These are phyloP conservation scores for Corythornis vintsioides DNA, from an alignment of 2,113 vertebrate genomes.

Conservation along the genomic window DNA sequence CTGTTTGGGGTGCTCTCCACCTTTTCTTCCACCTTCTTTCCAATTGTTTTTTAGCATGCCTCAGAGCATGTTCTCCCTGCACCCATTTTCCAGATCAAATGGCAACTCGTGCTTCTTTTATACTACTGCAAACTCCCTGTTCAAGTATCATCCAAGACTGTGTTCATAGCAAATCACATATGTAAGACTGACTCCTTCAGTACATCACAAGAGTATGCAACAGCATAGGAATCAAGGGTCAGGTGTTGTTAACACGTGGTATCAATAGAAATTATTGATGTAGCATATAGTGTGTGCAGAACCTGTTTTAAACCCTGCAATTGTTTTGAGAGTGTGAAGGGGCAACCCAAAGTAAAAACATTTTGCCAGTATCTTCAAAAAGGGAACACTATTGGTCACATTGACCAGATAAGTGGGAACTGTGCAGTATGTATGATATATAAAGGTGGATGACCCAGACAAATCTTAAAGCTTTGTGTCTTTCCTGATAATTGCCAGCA, in stretches of 20 bases:
- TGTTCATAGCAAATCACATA: neutral
- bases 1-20: fast-evolving
- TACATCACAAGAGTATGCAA: neutral
- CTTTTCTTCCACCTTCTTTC: neutral
- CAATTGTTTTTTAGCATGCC: neutral
- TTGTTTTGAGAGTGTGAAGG: neutral
- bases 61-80: neutral
- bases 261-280: neutral
- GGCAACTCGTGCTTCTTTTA: neutral
- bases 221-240: neutral
- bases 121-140: neutral
- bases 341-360: neutral
- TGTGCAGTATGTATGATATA: too few relatives aligned
- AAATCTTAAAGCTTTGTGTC: neutral
- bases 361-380: neutral
- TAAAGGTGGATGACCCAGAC: neutral
- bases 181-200: neutral
- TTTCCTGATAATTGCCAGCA: neutral
- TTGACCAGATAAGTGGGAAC: neutral
- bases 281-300: neutral
- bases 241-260: neutral
- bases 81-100: neutral
- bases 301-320: neutral
- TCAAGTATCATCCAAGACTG: neutral
- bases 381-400: neutral